Evolutionary conservation across 2,113 vertebrate genomes (phyloP), one percentile per base, ranked within the genome.

Genomic region (Microtus richardsoni): DNA sequence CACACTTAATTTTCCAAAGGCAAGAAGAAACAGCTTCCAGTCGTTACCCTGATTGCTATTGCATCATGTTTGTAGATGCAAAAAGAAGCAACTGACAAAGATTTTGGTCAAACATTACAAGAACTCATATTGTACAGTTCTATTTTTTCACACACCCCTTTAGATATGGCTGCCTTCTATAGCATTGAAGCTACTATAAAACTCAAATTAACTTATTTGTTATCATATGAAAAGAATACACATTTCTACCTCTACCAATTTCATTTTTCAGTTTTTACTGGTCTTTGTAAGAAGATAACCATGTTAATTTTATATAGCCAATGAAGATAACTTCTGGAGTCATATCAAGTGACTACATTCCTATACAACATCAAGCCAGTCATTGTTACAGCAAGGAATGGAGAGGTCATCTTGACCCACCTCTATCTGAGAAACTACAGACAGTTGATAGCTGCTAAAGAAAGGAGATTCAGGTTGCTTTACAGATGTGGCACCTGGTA

Each of bases 1-100:
- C 33, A n/a, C 6, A 70, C 19, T 33, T 33, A 58, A 39, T 96
- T 49, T 54, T 96, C 49, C 64, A 71, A 96, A 97, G 33, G 64
- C 16, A 83, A 96, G 77, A 83, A 82, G 44, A 39, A 73, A 87
- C 79, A 78, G 21, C 75, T n/a, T 24, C 39, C 10, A 83, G 11
- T 64, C 30, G 17, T 66, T 64, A 88, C 54, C 30, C 41, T 93
- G 60, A 13, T 89, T 89, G 21, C 62, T 87, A 91, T 95, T 86
- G 2, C n/a, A 92, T 39, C 62, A 75, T 60, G 70, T 19, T 33
- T 82, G 7, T 33, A 92, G 30, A 64, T 5, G 24, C 30, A 44
- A 17, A 80, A 95, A 70, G 1, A 92, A 92, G 24, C 26, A 58
- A 41, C 2, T 60, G 14, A 14, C 5, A 60, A 33, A 64, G 3